Evolutionary conservation across 2,797 vertebrate genomes (phyloP), one percentile per base, ranked within the genome.

Genomic region (Cyclura pinguis): DNA sequence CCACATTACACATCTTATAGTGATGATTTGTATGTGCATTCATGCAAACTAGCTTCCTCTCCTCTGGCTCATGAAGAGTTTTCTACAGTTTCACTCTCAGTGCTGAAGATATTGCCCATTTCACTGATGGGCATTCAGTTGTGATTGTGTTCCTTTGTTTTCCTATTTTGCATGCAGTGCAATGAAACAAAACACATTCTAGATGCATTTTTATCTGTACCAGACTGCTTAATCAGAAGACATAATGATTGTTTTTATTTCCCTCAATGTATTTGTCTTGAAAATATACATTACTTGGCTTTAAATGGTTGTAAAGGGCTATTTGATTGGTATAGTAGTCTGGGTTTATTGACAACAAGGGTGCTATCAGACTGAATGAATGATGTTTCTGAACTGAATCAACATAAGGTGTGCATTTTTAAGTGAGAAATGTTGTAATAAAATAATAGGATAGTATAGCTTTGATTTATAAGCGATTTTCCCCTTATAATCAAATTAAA

Each of bases 251-350:
- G 62, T 80, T 89, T 55, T 89, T 83, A 47, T 86, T 87, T 89
- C 14, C 50, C 42, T 87, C 52, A 80, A 89, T 83, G 7, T 92
- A 89, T 87, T 89, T 84, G 62, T 72, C 80, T 87, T 84, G 62
- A 72, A 87, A 84, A 89, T 89, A 83, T 86, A 87, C 84, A 78
- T 86, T 82, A 77, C 73, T 87, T n/a, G 57, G 22, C 59, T 92
- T 89, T 92, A 89, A 92, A 92, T 83, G 62, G 72, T 72, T 87
- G 83, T 92, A 89, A 84, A 83, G 86, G 64, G 59, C 27, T 62
- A 18, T 89, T 87, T 87, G 32, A 84, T 89, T 89, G 72, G 50
- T 89, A 35, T 87, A 89, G 73, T 22, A 59, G 38, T 89, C 84
- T 62, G 62, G n/a, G 59, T 83, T 92, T 84, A 89, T 38, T 73